Evolutionary conservation across 1,140 invertebrate genomes (phyloP).

Genomic region (Drosophila willistoni): DNA sequence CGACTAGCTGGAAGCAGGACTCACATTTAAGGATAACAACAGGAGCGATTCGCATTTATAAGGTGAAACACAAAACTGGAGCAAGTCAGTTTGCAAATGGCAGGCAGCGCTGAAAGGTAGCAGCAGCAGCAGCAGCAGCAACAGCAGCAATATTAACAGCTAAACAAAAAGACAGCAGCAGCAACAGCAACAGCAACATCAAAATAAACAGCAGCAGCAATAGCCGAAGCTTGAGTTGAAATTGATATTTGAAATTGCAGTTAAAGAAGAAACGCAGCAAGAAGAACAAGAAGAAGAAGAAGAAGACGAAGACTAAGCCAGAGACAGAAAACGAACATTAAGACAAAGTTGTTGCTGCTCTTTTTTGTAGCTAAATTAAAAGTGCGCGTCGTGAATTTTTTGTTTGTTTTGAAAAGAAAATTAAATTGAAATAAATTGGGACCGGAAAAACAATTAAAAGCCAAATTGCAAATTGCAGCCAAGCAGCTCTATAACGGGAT

Average conservation of each 20-base stretch:
- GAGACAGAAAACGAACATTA: neutral
- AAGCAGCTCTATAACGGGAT: slow-evolving; percentile 8
- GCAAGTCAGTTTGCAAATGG: slow-evolving; percentile 79
- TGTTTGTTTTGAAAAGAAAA: neutral
- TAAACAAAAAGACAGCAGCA: slow-evolving; percentile 10
- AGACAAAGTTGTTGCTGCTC: slow-evolving; percentile 7
- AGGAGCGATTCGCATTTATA: slow-evolving; percentile 58
- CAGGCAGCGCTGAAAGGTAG: slow-evolving; percentile 73
- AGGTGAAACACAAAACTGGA: slow-evolving; percentile 78
- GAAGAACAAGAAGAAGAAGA: neutral
- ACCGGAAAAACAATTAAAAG: slow-evolving; percentile 22
- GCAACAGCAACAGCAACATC: slow-evolving; percentile 18
- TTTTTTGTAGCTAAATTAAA: slow-evolving; percentile 5
- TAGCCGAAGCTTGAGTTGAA: slow-evolving; percentile 43
- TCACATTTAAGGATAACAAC: slow-evolving; percentile 67
- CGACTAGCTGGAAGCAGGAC: slow-evolving; percentile 67
- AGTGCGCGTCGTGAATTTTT: slow-evolving; percentile 9
- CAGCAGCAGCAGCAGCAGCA: slow-evolving; percentile 32
- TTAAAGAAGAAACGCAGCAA: slow-evolving; percentile 26
- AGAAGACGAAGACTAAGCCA: neutral
- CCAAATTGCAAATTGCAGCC: slow-evolving; percentile 16
- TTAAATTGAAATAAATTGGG: slow-evolving; percentile 7
- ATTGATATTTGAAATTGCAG: slow-evolving; percentile 54
- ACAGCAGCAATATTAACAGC: slow-evolving; percentile 21
- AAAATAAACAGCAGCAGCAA: slow-evolving; percentile 22